Percentiles rank a stretch among this genome's conserved stretches.
phyloP scores from a whole-genome alignment of 2,113 vertebrate species.

The Lampris incognitus region DNA sequence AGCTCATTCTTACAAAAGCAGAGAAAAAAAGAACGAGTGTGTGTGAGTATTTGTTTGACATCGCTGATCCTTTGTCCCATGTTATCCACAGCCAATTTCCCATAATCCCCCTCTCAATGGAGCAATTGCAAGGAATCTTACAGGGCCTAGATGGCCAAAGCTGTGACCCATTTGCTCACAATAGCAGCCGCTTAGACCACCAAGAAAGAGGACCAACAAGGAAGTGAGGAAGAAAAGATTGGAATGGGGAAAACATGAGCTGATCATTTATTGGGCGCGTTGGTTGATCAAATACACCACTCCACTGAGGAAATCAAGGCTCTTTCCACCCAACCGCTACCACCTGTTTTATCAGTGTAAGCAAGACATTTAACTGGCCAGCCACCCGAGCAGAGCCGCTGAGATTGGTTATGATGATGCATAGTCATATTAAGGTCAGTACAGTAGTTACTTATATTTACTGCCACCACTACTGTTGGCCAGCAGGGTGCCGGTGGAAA shows the following conservation, averaged over 20 bases:
- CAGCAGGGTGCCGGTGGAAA: too few species aligned
- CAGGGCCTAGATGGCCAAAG: conserved; percentile 57
- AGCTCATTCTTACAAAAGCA: conserved; percentile 24
- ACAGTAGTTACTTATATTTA: too few species aligned
- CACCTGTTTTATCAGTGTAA: background rate
- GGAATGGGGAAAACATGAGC: conserved; percentile 45
- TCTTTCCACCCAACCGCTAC: background rate
- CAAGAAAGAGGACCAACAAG: conserved; percentile 23
- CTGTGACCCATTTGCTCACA: conserved; percentile 60
- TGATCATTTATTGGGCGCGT: conserved; percentile 38
- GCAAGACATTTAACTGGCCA: background rate
- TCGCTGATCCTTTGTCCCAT: conserved; percentile 52
- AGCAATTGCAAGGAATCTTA: conserved; percentile 48
- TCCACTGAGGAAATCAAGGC: conserved; percentile 8
- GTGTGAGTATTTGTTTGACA: background rate
- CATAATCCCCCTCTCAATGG: conserved; percentile 71
- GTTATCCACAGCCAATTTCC: conserved; percentile 68
- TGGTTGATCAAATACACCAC: conserved; percentile 31
- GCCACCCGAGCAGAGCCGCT: too few species aligned
- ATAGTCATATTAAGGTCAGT: too few species aligned
- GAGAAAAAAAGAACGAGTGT: background rate
- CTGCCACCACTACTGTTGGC: too few species aligned
- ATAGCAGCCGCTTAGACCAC: conserved; percentile 43
- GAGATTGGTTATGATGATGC: too few species aligned
- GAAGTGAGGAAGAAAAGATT: conserved; percentile 19